Conservation (phyloP, 2,797 vertebrate species). For the Poeciliopsis paucimaculata region DNA sequence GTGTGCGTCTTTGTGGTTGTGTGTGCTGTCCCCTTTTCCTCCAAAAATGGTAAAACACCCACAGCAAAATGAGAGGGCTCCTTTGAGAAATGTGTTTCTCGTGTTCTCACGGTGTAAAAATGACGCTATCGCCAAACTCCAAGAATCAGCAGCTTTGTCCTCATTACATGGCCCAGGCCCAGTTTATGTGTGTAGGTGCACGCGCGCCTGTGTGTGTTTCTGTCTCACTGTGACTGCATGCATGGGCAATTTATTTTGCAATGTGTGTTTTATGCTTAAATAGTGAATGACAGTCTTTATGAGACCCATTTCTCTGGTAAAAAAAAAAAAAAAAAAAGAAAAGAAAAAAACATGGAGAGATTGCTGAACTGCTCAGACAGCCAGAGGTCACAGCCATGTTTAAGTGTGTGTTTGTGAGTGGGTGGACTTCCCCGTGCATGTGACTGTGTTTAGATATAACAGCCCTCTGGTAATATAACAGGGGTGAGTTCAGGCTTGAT, state of each 20-base stretch:
- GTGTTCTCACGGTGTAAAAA: slow-evolving; percentile 79
- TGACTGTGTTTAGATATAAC: slow-evolving; percentile 59
- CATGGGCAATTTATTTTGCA: slow-evolving; percentile 40
- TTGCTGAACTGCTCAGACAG: slow-evolving; percentile 68
- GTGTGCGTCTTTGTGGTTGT: slow-evolving; percentile 24
- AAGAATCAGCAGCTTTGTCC: slow-evolving; percentile 69
- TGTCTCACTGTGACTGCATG: slow-evolving; percentile 9
- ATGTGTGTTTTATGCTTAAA: slow-evolving; percentile 61
- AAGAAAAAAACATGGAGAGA: slow-evolving; percentile 52
- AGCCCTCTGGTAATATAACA: slow-evolving; percentile 54
- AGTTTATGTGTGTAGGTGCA: slow-evolving; percentile 29
- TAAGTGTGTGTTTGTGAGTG: slow-evolving; percentile 31
- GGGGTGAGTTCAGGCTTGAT: slow-evolving; percentile 31
- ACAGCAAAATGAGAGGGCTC: slow-evolving; percentile 68
- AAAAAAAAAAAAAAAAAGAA: slow-evolving; percentile 54
- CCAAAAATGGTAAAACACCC: slow-evolving; percentile 73
- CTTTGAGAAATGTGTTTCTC: slow-evolving; percentile 79
- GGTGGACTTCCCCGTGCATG: slow-evolving; percentile 40
- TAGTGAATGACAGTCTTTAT: slow-evolving; percentile 76
- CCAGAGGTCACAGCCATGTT: slow-evolving; percentile 62
- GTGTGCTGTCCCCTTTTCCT: slow-evolving; percentile 16
- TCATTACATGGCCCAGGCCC: slow-evolving; percentile 46
- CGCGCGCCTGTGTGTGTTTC: slow-evolving; percentile 19
- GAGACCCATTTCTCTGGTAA: slow-evolving; percentile 58
- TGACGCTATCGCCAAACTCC: slow-evolving; percentile 64